phyloP scores from a whole-genome alignment of 2,113 vertebrate species.

The Istiophorus platypterus region DNA sequence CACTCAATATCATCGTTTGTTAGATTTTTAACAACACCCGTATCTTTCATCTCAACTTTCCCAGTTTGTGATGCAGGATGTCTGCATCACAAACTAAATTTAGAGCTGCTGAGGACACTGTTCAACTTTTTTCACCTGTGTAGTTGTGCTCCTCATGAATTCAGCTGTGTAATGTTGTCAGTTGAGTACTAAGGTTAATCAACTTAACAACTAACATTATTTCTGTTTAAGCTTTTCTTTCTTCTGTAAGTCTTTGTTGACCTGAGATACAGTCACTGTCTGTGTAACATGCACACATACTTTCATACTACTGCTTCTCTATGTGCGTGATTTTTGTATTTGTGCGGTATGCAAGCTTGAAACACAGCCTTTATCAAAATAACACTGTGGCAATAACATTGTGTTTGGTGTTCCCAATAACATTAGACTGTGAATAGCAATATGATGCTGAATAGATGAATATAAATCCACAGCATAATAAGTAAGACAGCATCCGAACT shows the following conservation, averaged over 20 bases:
- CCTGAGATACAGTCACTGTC: background rate
- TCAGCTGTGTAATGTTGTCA: too few species aligned
- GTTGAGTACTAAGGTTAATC: background rate
- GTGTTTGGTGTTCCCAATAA: conserved; percentile 54
- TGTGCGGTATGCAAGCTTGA: conserved; percentile 15
- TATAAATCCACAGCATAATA: conserved; percentile 35
- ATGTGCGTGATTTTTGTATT: background rate
- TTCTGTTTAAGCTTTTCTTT: background rate
- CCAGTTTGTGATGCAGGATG: too few species aligned
- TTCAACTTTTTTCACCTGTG: too few species aligned
- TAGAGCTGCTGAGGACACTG: too few species aligned
- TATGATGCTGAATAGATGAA: conserved; percentile 55
- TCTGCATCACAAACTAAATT: too few species aligned
- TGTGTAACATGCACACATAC: background rate
- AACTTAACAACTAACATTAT: too few species aligned
- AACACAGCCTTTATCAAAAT: conserved; percentile 46
- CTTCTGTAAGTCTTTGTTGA: background rate
- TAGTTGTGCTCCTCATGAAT: too few species aligned
- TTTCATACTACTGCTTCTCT: background rate
- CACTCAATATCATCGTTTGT: too few species aligned
- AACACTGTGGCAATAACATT: conserved; percentile 60
- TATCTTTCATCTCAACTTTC: too few species aligned
- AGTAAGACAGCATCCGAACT: conserved; percentile 32
- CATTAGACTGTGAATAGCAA: conserved; percentile 35
- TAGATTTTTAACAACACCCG: too few species aligned